These are phyloP conservation scores for Belonocnema kinseyi DNA, from an alignment of 1,140 invertebrate genomes.

Conservation along the genomic window DNA sequence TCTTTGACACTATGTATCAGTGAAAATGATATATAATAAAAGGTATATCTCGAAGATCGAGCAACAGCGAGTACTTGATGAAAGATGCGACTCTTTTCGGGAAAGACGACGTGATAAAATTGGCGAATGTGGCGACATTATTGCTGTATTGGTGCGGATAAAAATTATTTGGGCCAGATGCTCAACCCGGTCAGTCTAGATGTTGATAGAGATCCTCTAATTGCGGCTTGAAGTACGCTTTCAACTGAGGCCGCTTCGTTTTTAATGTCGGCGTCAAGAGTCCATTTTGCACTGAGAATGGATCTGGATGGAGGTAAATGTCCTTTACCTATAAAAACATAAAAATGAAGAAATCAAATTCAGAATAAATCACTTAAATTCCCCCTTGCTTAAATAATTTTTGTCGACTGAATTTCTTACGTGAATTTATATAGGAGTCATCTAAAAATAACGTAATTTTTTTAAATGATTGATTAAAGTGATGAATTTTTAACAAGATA, in stretches of 20 bases:
- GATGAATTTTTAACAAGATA: too few relatives aligned
- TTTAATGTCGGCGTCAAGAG: constrained; percentile 98
- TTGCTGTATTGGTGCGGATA: constrained; percentile 45
- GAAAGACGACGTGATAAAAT: constrained; percentile 47
- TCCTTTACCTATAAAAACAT: constrained; percentile 88
- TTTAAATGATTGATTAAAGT: too few relatives aligned
- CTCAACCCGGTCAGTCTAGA: constrained; percentile 67
- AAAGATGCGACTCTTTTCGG: constrained; percentile 49
- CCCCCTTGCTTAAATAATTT: too few relatives aligned
- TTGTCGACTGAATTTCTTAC: too few relatives aligned
- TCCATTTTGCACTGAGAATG: constrained; percentile 97
- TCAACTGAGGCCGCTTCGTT: constrained; percentile 92
- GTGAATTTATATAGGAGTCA: too few relatives aligned
- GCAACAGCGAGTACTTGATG: constrained; percentile 47
- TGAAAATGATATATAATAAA: constrained; percentile 50
- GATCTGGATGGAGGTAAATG: constrained; percentile 94
- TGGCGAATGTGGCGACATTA: constrained; percentile 40
- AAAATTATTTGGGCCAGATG: constrained; percentile 50
- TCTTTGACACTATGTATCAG: constrained; percentile 36
- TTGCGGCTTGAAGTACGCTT: constrained; percentile 92
- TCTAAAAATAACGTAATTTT: too few relatives aligned
- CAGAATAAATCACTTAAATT: too few relatives aligned
- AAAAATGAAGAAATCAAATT: too few relatives aligned
- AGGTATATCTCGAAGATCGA: constrained; percentile 43
- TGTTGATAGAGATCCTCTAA: constrained; percentile 91